These are phyloP conservation scores for Acanthosepion pharaonis DNA, from an alignment of 2,888 invertebrate species.

Conservation along the genomic window DNA sequence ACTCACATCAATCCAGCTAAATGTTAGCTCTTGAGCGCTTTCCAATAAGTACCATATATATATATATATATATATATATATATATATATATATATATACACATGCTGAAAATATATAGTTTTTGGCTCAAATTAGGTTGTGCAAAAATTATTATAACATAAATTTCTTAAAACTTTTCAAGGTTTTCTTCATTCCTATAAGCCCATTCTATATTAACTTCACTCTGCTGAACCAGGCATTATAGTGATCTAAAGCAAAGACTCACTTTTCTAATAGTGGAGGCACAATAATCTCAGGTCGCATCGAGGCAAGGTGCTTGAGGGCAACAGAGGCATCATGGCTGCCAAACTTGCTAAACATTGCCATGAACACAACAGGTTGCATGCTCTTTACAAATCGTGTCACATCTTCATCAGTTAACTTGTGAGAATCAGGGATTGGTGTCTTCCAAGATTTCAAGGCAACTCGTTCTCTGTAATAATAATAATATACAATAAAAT, in stretches of 20 bases:
- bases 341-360: constrained; percentile 84
- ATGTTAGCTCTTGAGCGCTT: too few species aligned
- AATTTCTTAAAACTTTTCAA: too few species aligned
- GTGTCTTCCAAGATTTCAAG: constrained; percentile 80
- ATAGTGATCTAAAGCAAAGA: constrained; percentile 40
- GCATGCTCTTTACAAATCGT: constrained; percentile 83
- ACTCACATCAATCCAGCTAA: too few species aligned
- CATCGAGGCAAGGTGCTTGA: constrained; percentile 85
- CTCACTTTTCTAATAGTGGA: constrained; percentile 83
- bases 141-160: too few species aligned
- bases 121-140: too few species aligned
- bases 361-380: constrained; percentile 84
- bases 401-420: constrained; percentile 87
- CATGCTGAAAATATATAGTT: too few species aligned
- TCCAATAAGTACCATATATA: too few species aligned
- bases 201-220: too few species aligned
- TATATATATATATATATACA: too few species aligned
- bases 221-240: too few species aligned
- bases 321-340: constrained; percentile 80
- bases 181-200: too few species aligned
- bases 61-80: too few species aligned
- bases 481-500: constrained; percentile 5
- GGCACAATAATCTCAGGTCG: constrained; percentile 89
- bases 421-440: constrained; percentile 81
- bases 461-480: constrained; percentile 69